Evolutionary conservation across 1,140 invertebrate genomes (phyloP).

Genomic region (Choristoneura fumiferana): DNA sequence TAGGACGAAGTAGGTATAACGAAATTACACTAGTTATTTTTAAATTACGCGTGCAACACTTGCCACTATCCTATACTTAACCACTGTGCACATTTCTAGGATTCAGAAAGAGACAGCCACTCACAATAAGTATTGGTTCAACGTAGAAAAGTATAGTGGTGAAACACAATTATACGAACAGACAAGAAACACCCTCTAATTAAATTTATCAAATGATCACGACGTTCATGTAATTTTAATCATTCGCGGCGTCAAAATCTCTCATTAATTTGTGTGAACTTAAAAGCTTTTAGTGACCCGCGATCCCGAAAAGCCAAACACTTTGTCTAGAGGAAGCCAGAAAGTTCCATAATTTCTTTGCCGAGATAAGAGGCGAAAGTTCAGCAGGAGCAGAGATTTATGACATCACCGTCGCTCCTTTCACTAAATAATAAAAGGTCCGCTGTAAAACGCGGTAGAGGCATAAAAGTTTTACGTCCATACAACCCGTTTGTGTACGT

Average conservation of each 20-base stretch:
- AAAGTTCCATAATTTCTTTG: conserved; percentile 77
- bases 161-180: not conserved
- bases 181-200: not conserved
- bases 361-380: conserved; percentile 77
- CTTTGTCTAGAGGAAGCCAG: conserved; percentile 73
- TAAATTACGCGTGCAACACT: too few species aligned
- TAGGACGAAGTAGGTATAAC: too few species aligned
- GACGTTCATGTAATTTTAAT: conserved; percentile 12
- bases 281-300: conserved; percentile 62
- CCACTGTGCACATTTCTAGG: too few species aligned
- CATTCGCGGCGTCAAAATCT: conserved; percentile 33
- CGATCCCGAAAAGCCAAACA: conserved; percentile 69
- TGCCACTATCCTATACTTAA: too few species aligned
- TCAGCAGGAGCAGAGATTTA: conserved; percentile 77
- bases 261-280: conserved; percentile 53
- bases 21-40: too few species aligned
- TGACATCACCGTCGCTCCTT: conserved; percentile 75
- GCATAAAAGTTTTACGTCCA: conserved; percentile 76
- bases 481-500: conserved; percentile 69
- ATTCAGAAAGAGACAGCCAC: too few species aligned
- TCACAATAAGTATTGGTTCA: too few species aligned
- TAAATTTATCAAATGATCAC: conserved; percentile 5
- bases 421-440: conserved; percentile 77
- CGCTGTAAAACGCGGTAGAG: conserved; percentile 71
- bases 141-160: too few species aligned